Conservation (phyloP, 2,888 invertebrate genomes). For the Melanophora roralis region DNA sequence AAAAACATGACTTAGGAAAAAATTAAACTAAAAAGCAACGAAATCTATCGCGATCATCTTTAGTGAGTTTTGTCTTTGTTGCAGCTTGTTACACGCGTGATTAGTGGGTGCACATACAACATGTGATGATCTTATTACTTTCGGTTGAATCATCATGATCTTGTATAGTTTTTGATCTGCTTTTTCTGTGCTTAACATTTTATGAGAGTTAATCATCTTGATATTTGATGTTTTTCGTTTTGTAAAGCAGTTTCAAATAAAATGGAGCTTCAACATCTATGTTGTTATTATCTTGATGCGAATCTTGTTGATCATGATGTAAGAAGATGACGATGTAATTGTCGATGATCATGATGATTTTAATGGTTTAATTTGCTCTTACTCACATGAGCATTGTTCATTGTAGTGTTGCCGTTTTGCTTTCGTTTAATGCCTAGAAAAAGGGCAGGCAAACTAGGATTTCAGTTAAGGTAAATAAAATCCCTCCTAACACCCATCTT, state of each 20-base stretch:
- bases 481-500: too few species aligned
- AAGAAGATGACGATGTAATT: neutral
- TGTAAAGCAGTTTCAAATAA: neutral
- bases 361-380: conserved; percentile 41
- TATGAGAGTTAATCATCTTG: conserved; percentile 50
- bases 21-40: neutral
- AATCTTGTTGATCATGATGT: conserved; percentile 30
- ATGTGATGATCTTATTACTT: conserved; percentile 52
- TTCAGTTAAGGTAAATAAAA: too few species aligned
- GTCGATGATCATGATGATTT: conserved; percentile 41
- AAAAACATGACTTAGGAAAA: conserved; percentile 56
- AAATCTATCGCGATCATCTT: conserved; percentile 51
- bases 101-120: conserved; percentile 63
- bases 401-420: too few species aligned
- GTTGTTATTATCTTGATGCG: conserved; percentile 46
- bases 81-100: conserved; percentile 67
- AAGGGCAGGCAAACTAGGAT: too few species aligned
- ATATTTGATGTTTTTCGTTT: conserved; percentile 41
- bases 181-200: conserved; percentile 32
- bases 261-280: conserved; percentile 42
- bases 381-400: conserved; percentile 71
- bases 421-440: too few species aligned
- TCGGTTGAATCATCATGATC: neutral
- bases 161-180: neutral
- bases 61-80: conserved; percentile 64